A percentile compares a stretch with the other conserved stretches of the same genome.
Evolutionary conservation across 2,888 invertebrate species (phyloP).

Genomic region (Ceramica pisi): DNA sequence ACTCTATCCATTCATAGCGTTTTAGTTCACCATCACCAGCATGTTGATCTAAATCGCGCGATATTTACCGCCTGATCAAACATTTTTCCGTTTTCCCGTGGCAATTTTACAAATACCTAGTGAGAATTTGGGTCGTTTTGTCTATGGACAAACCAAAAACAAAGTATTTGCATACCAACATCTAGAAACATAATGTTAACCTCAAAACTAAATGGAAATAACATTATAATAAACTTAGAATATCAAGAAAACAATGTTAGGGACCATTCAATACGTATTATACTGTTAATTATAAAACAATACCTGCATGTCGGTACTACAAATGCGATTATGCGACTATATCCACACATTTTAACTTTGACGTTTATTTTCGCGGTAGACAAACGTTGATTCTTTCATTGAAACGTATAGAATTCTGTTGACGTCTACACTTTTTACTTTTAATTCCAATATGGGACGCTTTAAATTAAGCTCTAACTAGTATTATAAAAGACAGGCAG

Average conservation of each 20-base stretch:
- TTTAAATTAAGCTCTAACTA: constrained; percentile 36
- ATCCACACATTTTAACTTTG: constrained; percentile 59
- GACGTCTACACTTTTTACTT: constrained; percentile 68
- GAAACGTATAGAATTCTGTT: constrained; percentile 65
- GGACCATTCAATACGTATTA: neutral
- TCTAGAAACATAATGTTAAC: constrained; percentile 46
- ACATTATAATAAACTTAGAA: neutral
- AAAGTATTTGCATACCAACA: constrained; percentile 39
- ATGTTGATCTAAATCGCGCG: too few species aligned
- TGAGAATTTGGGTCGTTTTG: neutral
- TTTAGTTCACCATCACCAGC: too few species aligned
- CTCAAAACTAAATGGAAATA: constrained; percentile 24
- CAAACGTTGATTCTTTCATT: constrained; percentile 61
- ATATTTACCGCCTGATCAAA: too few species aligned
- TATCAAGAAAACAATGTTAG: neutral
- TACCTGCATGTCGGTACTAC: neutral
- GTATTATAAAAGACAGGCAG: constrained; percentile 22
- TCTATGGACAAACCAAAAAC: constrained; percentile 24
- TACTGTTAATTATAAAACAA: neutral
- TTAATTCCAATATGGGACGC: constrained; percentile 29
- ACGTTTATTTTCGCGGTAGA: constrained; percentile 73
- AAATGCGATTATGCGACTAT: neutral
- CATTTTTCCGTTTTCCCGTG: too few species aligned
- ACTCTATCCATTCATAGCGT: too few species aligned
- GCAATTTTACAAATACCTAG: constrained; percentile 7